phyloP scores from a whole-genome alignment of 2,113 vertebrate species.

The Marcusenius ussheri region DNA sequence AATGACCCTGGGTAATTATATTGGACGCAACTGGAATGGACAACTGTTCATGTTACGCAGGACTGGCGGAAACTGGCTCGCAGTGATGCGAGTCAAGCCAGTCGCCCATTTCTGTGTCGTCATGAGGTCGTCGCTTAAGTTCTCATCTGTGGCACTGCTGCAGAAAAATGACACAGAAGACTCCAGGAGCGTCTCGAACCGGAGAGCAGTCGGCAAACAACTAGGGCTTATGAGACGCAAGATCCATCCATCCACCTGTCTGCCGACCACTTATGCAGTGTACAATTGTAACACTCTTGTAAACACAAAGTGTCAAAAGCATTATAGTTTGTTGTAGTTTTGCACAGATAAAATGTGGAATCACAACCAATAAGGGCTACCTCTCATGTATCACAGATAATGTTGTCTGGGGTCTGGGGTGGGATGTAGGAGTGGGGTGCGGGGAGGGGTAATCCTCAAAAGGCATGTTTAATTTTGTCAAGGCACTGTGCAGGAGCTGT shows the following conservation, averaged over 20 bases:
- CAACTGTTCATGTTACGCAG: not conserved
- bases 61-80: not conserved
- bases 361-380: not conserved
- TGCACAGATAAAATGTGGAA: not conserved
- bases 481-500: not conserved
- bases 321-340: not conserved
- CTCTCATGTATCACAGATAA: not conserved
- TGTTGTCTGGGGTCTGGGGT: not conserved
- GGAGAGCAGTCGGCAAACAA: not conserved
- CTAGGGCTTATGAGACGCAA: not conserved
- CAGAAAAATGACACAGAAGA: not conserved
- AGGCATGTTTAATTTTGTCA: not conserved
- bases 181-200: not conserved
- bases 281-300: not conserved
- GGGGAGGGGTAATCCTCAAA: not conserved
- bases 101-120: not conserved
- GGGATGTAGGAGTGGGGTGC: not conserved
- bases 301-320: not conserved
- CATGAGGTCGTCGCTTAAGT: not conserved
- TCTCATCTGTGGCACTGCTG: not conserved
- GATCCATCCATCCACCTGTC: not conserved
- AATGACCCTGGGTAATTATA: not conserved
- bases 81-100: not conserved
- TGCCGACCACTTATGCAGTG: not conserved
- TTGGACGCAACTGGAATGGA: not conserved